Percentiles rank a stretch among this genome's conserved stretches.
phyloP scores from a whole-genome alignment of 2,797 vertebrate species.

The Serranus cabrilla region DNA sequence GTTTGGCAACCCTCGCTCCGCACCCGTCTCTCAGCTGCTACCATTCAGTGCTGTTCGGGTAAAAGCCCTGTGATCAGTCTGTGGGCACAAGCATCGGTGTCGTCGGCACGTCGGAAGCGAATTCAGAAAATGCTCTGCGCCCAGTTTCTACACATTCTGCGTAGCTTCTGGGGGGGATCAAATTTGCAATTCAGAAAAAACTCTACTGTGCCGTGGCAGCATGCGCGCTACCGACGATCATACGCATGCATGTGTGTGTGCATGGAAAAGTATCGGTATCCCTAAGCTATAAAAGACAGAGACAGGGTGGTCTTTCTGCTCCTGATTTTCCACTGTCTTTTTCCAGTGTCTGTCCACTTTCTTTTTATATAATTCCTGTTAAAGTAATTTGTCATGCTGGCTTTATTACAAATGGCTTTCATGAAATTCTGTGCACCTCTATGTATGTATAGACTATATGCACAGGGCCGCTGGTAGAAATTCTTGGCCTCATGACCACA shows the following conservation, averaged over 20 bases:
- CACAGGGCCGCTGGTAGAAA: background rate
- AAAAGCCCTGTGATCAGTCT: slow-evolving; percentile 79
- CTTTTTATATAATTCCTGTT: background rate
- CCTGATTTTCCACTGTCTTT: background rate
- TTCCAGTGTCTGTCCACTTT: background rate
- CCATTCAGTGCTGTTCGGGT: slow-evolving; percentile 79
- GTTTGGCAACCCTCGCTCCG: slow-evolving; percentile 71
- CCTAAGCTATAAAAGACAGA: slow-evolving; percentile 49
- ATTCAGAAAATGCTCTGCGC: slow-evolving; percentile 84
- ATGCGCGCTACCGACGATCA: slow-evolving; percentile 56
- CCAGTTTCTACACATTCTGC: slow-evolving; percentile 78
- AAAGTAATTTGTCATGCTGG: background rate
- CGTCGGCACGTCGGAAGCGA: slow-evolving; percentile 81
- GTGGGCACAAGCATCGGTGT: slow-evolving; percentile 77
- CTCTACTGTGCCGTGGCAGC: slow-evolving; percentile 42
- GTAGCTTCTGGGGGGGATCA: slow-evolving; percentile 66
- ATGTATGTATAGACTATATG: no score
- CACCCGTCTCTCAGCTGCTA: slow-evolving; percentile 80
- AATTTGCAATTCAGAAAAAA: slow-evolving; percentile 55
- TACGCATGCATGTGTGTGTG: slow-evolving; percentile 32
- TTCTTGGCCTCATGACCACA: background rate
- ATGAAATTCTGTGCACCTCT: background rate
- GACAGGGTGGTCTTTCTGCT: background rate
- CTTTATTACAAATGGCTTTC: background rate
- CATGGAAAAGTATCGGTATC: slow-evolving; percentile 34